A percentile compares a stretch with the other conserved stretches of the same genome.
Conservation (phyloP, 2,888 invertebrate genomes). For the Drosophila prostipennis region DNA sequence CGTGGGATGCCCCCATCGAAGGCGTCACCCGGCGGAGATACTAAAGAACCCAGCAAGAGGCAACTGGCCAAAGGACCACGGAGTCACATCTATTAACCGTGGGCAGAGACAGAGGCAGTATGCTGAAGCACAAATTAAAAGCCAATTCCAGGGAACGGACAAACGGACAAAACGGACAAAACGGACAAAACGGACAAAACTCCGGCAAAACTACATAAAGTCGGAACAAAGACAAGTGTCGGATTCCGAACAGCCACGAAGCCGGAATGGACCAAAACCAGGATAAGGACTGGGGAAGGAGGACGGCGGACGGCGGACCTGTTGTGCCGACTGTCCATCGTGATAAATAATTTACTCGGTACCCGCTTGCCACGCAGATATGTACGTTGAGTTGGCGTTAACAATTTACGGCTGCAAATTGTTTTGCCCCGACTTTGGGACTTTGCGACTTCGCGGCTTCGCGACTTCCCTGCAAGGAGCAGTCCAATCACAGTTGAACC, state of each 20-base stretch:
- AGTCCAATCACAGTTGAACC: neutral
- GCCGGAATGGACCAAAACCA: neutral
- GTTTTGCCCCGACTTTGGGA: constrained; percentile 11
- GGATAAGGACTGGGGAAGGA: neutral
- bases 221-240: constrained; percentile 40
- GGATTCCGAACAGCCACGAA: constrained; percentile 1
- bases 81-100: constrained; percentile 1
- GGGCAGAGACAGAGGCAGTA: neutral
- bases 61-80: neutral
- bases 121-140: constrained; percentile 59
- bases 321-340: constrained; percentile 22
- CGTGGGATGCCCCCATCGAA: neutral
- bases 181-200: constrained; percentile 9
- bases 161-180: constrained; percentile 4
- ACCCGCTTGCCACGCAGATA: constrained; percentile 60
- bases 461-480: neutral
- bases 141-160: constrained; percentile 15
- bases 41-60: neutral
- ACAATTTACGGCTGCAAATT: constrained; percentile 45
- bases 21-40: neutral
- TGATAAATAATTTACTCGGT: constrained; percentile 79
- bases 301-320: neutral
- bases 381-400: constrained; percentile 39
- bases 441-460: neutral
- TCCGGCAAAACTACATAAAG: constrained; percentile 26